These are phyloP conservation scores for Columbina picui DNA, from an alignment of 2,113 vertebrate species.

Conservation along the genomic window DNA sequence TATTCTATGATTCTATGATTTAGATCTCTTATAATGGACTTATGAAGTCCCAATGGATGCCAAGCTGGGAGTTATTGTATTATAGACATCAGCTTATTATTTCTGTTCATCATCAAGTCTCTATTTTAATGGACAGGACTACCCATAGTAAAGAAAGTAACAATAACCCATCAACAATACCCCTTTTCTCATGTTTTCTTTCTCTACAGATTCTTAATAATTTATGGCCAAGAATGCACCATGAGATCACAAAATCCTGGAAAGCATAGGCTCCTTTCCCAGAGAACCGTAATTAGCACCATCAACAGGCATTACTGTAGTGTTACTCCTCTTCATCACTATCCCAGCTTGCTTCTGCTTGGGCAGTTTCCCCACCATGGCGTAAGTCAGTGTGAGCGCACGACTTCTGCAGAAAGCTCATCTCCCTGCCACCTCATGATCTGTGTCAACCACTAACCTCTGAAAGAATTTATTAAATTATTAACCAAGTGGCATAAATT, in stretches of 20 bases:
- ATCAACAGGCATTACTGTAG: background rate
- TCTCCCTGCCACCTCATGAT: background rate
- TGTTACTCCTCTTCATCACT: background rate
- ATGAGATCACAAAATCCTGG: background rate
- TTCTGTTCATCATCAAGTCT: background rate
- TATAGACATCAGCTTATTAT: background rate
- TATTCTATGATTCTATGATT: constrained; percentile 12
- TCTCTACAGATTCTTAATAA: background rate
- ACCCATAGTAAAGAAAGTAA: background rate
- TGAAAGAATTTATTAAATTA: background rate
- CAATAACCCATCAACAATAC: background rate
- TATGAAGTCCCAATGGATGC: background rate
- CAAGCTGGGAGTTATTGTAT: background rate
- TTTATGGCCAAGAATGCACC: background rate
- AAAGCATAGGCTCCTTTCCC: background rate
- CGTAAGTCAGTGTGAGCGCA: background rate
- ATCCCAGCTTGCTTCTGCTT: background rate
- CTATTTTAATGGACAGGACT: background rate
- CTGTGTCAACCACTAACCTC: background rate
- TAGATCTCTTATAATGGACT: background rate
- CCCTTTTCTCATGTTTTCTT: background rate
- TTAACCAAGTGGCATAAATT: background rate
- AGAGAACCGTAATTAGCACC: background rate
- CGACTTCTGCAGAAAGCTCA: background rate
- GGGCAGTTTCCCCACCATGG: background rate